Base-by-base conservation (phyloP, 2,113 vertebrate genomes). In the Amblyornis subalaris region DNA sequence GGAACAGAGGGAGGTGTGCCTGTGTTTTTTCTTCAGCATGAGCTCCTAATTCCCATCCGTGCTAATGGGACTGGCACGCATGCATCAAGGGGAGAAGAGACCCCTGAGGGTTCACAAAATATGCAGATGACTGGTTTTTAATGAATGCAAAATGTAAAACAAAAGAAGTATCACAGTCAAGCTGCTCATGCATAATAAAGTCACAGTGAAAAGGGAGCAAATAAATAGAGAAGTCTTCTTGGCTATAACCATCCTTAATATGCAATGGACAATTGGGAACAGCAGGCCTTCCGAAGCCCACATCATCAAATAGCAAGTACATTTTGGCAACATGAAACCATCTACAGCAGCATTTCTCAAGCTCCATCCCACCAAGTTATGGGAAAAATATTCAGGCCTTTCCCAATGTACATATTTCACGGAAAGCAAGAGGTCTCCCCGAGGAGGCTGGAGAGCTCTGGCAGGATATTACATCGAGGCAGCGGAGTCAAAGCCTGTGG, bases 51-150 rank as follows among this genome's bases (percentile, higher is more conserved):
- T 97, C 97, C 96, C 93, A 93, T 94, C 90, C 97, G 94, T 96
- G 97, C 95, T 98, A 98, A 98, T 98, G 97, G 98, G 95, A 94
- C 95, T 97, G 94, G 93, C 96, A 95, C 35, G 31, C 97, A 94
- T 90, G 97, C 97, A 97, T 97, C 96, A 97, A 95, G 90, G 96
- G 97, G 96, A 97, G 97, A 96, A 95, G 83, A 98, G 97, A 98
- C 97, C 97, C 97, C 97, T 87, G 96, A 86, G 95, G 97, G 96
- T 97, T 97, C 96, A 95, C 98, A 98, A 98, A 98, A 98, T 98
- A 98, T 98, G 98, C 98, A 98, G 98, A 98, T 98, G 97, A 98
- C 97, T 98, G 98, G 97, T 98, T 98, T 98, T 98, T 98, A 98
- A 98, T 95, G 97, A 98, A 98, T 98, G 98, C 98, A 98, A 98